Percentiles rank a stretch among this genome's conserved stretches.
phyloP scores from a whole-genome alignment of 2,888 invertebrate genomes.

The Hyposoter dolosus region DNA sequence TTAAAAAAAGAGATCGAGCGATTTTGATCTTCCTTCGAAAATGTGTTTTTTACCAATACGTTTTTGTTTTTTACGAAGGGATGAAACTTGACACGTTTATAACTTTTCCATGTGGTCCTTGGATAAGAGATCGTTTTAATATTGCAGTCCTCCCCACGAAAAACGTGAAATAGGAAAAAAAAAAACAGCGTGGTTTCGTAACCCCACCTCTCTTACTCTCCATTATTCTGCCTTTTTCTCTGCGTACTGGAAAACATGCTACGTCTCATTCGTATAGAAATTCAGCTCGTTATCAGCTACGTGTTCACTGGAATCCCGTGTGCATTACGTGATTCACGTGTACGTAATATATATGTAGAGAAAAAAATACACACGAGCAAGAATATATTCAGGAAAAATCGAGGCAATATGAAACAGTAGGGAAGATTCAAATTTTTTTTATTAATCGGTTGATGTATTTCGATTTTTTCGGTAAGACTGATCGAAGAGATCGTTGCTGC shows the following conservation, averaged over 20 bases:
- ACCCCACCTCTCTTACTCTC: slow-evolving; percentile 22
- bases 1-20: not conserved
- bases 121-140: slow-evolving; percentile 66
- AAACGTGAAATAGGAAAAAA: slow-evolving; percentile 25
- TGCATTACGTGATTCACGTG: slow-evolving; percentile 42
- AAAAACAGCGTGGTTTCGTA: slow-evolving; percentile 33
- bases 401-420: not conserved
- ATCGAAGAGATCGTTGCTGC: not conserved
- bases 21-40: not conserved
- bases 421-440: not conserved
- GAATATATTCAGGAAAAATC: not conserved
- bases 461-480: not conserved
- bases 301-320: slow-evolving; percentile 42
- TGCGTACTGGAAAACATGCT: slow-evolving; percentile 15
- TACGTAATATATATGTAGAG: not conserved
- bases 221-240: slow-evolving; percentile 4
- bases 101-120: not conserved
- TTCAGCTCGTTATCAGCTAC: slow-evolving; percentile 59
- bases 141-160: slow-evolving; percentile 39
- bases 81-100: not conserved
- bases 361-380: not conserved
- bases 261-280: slow-evolving; percentile 37
- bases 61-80: slow-evolving; percentile 1
- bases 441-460: not conserved
- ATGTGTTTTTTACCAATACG: not conserved